Conservation (phyloP, 2,797 vertebrate species). For the Poecilia wingei region DNA sequence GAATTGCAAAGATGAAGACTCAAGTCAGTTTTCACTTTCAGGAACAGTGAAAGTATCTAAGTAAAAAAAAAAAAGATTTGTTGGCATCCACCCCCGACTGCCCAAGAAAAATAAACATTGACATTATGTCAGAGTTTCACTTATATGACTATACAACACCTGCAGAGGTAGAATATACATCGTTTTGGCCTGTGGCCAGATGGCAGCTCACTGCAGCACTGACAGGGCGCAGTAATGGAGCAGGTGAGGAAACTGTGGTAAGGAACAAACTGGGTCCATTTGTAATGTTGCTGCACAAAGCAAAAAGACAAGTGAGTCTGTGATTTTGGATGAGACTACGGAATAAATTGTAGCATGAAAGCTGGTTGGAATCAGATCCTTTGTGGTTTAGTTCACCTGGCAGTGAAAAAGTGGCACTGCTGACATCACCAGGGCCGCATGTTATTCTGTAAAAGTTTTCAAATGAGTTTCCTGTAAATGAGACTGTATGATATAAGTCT, state of each 20-base stretch:
- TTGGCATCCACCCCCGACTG: not conserved
- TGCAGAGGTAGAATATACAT: constrained; percentile 10
- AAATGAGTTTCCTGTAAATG: constrained; percentile 6
- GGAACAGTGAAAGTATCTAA: not conserved
- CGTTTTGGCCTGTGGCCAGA: constrained; percentile 38
- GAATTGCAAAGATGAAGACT: not conserved
- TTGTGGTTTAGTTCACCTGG: not conserved
- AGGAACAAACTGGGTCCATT: not conserved
- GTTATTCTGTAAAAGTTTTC: constrained; percentile 3
- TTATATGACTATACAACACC: constrained; percentile 26
- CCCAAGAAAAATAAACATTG: constrained; percentile 22
- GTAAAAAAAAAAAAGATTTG: not conserved
- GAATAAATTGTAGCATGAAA: not conserved
- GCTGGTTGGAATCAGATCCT: not conserved
- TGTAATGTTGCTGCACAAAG: not conserved
- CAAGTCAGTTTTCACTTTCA: not conserved
- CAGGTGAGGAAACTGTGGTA: constrained; percentile 5
- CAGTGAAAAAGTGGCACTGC: not conserved
- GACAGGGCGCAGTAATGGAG: constrained; percentile 29
- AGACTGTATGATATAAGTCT: not conserved
- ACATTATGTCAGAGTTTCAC: constrained; percentile 17
- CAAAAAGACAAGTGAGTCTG: not conserved
- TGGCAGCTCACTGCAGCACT: constrained; percentile 22
- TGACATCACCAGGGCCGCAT: not conserved
- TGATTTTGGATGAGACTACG: not conserved